Conservation (phyloP, 2,113 vertebrate genomes). For the Nannobrachium achirus region DNA sequence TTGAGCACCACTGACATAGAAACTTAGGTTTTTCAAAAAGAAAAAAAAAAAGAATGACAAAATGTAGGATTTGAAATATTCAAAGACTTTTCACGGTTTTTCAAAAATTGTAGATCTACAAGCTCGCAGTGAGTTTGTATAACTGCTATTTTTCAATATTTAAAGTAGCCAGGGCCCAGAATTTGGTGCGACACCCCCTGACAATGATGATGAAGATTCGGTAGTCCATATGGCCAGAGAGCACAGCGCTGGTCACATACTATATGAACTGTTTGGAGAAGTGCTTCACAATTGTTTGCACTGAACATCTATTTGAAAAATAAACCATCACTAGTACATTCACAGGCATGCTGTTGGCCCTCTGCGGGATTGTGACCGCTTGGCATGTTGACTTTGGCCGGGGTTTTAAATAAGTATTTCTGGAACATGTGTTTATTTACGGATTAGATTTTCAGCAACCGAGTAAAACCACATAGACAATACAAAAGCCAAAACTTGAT, state of each 20-base stretch:
- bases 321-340: slow-evolving; percentile 49
- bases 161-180: too few relatives aligned
- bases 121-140: too few relatives aligned
- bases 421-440: slow-evolving; percentile 18
- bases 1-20: too few relatives aligned
- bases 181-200: too few relatives aligned
- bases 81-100: too few relatives aligned
- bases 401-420: slow-evolving; percentile 37
- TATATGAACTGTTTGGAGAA: slow-evolving; percentile 66
- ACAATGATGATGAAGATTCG: too few relatives aligned
- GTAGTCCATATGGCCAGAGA: slow-evolving; percentile 61
- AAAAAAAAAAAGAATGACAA: too few relatives aligned
- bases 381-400: slow-evolving; percentile 40
- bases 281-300: slow-evolving; percentile 63
- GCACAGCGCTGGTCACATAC: slow-evolving; percentile 28
- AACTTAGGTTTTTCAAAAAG: too few relatives aligned
- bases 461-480: slow-evolving; percentile 30
- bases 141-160: too few relatives aligned
- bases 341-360: slow-evolving; percentile 23
- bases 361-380: slow-evolving; percentile 38
- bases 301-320: slow-evolving; percentile 65
- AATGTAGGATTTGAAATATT: too few relatives aligned
- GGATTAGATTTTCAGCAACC: neutral
- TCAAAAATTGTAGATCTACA: too few relatives aligned
- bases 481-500: neutral